Base-by-base conservation (phyloP, 2,113 vertebrate genomes). In the Takifugu flavidus region DNA sequence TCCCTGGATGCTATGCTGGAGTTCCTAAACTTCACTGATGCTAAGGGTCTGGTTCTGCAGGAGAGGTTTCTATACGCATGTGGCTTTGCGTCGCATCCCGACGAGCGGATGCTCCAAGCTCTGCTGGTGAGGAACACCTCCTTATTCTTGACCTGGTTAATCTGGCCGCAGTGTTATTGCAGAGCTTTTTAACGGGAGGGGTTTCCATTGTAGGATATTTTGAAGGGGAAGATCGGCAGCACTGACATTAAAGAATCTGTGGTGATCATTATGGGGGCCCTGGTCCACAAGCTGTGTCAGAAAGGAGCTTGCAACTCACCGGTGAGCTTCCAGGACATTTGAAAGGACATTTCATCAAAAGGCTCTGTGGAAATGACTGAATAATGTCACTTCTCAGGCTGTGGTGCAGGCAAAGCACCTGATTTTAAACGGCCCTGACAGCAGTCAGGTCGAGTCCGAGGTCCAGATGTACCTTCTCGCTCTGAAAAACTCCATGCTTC, bases 41-140 rank as follows among this genome's bases (percentile, higher is more conserved):
- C 85, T 59, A 92, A 90, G 42, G 86, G 87, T 47, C 58, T 88
- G 25, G 14, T 92, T 43, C 88, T 98, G 51, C 96, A 98, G 83
- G 96, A 99, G 68, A 87, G 97, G 28, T 99, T 99, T 72, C 93
- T 99, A 11, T 99, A 98, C 10, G 96, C 96, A 46, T 96, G 93
- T 68, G 97, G 94, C 56, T 96, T 99, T 69, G 90, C 96, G 28
- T 94, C 97, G 44, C 95, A 96, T 55, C 97, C 97, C 2, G 91
- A 86, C 13, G 94, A 98, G 80, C 87, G 54, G 2, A 91, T 98
- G 83, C 91, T 99, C 2, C 86, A 90, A 79, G 88, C 91, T 43
- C 82, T 99, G 78, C 80, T 94, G 82, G 97, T 99, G 79, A 94
- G 95, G 67, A 12, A 13, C 47, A 34, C 6, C 11, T 39, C 34